Base-by-base conservation (phyloP, 1,140 invertebrate species). In the Leptonema lineaticorne region DNA sequence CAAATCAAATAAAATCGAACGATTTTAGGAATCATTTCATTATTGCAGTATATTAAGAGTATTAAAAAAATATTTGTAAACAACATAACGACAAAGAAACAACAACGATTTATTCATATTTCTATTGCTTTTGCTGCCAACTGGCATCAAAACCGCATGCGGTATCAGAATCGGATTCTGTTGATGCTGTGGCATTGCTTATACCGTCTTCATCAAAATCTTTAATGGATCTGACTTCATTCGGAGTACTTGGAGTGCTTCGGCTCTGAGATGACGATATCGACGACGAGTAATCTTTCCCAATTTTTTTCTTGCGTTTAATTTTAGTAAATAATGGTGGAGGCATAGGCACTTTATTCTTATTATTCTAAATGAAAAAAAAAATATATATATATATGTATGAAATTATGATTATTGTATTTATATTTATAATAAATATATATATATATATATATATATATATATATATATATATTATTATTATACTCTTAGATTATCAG, bases 101-200 rank as follows among this genome's bases (percentile, higher is more conserved):
- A n/a, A n/a, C n/a, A n/a, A n/a, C n/a, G n/a, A n/a, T n/a, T n/a
- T n/a, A n/a, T n/a, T n/a, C n/a, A n/a, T n/a, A n/a, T n/a, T n/a
- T n/a, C 14, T 7, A 37, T 62, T 45, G 53, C 48, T 68, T 59
- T 33, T 50, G 50, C 48, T 72, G 67, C 91, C 91, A 92, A 33
- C 87, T 85, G 0, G 88, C 87, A 73, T 90, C 90, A 75, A 92
- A 92, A 1, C 91, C 91, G 74, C 86, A 90, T n/a, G 90, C 90
- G n/a, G 87, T 88, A 74, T 92, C 91, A 0, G 90, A 92, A 75
- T 91, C 89, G 1, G 90, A 91, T 71, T 91, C 90, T 8, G 59
- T 45, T 70, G 84, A 83, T 69, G 74, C 75, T 27, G 65, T 69
- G 16, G 63, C 41, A 20, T 64, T 64, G 50, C 60, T 64, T 7